These are phyloP conservation scores for Cyclura pinguis DNA, from an alignment of 2,797 vertebrate species.

Conservation along the genomic window DNA sequence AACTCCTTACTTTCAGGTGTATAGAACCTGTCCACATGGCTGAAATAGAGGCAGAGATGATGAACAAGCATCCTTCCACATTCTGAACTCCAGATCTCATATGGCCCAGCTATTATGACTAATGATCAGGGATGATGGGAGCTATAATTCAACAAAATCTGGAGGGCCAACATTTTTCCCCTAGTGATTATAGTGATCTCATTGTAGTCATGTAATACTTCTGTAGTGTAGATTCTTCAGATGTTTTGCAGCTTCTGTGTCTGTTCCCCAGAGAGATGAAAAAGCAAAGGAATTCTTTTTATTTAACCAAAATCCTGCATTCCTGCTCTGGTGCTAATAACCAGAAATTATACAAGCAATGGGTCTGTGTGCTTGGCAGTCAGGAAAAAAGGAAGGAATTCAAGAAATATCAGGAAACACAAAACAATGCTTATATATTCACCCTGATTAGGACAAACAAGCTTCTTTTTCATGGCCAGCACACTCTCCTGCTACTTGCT, in stretches of 20 bases:
- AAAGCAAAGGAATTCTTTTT: background rate
- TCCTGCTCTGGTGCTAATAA: conserved; percentile 1
- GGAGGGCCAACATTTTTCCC: no score
- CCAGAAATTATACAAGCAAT: background rate
- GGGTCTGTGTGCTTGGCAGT: background rate
- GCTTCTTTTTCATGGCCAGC: background rate
- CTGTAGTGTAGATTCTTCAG: no score
- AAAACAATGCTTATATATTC: background rate
- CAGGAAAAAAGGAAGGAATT: background rate
- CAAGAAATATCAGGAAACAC: background rate
- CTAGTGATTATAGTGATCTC: no score
- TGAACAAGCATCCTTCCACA: no score
- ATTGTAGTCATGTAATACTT: no score
- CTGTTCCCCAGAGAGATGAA: background rate
- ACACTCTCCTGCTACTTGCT: background rate
- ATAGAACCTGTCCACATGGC: no score
- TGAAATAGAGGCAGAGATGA: no score
- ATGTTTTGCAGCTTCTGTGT: background rate
- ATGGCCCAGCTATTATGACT: no score
- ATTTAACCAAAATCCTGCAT: background rate
- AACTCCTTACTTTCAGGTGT: no score
- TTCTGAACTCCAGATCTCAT: no score
- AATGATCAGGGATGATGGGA: no score
- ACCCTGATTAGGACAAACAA: background rate
- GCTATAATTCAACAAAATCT: no score